Evolutionary conservation across 2,113 vertebrate genomes (phyloP), one percentile per base, ranked within the genome.

Genomic region (Chunga burmeisteri): DNA sequence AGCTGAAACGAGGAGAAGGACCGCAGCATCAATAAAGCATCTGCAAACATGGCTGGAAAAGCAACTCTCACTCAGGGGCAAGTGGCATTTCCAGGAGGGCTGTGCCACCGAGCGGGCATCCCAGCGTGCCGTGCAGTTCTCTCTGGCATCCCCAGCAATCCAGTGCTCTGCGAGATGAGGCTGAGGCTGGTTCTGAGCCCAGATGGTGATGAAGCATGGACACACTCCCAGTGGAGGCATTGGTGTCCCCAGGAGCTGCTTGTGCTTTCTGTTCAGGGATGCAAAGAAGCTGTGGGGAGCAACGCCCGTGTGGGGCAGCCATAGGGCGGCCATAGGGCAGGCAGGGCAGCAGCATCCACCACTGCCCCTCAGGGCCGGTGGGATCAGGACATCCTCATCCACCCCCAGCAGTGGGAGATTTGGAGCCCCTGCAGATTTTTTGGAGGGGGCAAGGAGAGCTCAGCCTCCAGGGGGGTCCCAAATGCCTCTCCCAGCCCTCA

Each of bases 241-340:
- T 29, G 55, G 34, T 26, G 68, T 65, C 27, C 49, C 20, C 38
- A 22, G 50, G 58, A 77, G n/a, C 73, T n/a, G 23, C 50, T 36
- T 49, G 36, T 3, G 29, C 15, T 49, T 27, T 42, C 42, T 25
- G 11, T 8, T 30, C 52, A 9, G 63, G 46, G 40, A 9, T 17
- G 42, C 8, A 4, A 20, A 59, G 65, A 25, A 50, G n/a, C 20
- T 2, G 1, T 15, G 27, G n/a, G 34, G 47, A 68, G 21, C 25
- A 42, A 26, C 1, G 1, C 18, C 40, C 0, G 0, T 1, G 1
- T 1, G 20, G 36, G 25, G 25, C 47, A 40, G 40, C 71, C 16
- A 4, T 9, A 56, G 52, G 56, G 32, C 1, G 1, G 61, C 38
- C 8, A 4, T 17, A 49, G 49, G 32, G n/a, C 36, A 36, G 44